phyloP scores from a whole-genome alignment of 2,797 vertebrate genomes.

The Lagothrix lagotricha region DNA sequence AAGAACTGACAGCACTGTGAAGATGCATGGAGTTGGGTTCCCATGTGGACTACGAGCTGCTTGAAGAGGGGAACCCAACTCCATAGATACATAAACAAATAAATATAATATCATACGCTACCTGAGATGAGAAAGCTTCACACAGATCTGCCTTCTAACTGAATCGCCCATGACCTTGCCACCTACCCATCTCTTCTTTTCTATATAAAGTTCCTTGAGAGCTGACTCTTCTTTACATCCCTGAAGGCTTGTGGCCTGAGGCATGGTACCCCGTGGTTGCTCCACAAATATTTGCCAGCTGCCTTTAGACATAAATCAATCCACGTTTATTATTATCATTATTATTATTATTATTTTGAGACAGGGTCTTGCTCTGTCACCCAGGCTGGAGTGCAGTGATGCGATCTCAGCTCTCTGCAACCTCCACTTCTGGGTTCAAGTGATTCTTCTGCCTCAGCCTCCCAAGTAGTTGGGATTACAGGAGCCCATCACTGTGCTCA shows the following conservation, averaged over 20 bases:
- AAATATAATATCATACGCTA: accelerated
- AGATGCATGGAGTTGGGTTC: no score
- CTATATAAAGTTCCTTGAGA: not conserved
- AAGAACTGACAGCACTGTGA: not conserved
- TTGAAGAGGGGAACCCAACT: not conserved
- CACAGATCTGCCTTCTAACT: not conserved
- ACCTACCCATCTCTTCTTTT: not conserved
- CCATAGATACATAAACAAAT: no score
- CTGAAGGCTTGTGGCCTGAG: not conserved
- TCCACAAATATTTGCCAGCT: not conserved
- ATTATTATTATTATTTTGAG: no score
- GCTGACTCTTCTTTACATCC: not conserved
- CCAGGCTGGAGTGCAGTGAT: no score
- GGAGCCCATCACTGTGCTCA: no score
- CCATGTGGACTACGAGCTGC: not conserved
- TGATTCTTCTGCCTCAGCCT: no score
- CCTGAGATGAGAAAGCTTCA: accelerated
- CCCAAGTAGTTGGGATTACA: no score
- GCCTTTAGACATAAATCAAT: not conserved
- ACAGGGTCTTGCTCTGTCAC: no score
- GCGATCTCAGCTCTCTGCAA: no score
- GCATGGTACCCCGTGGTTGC: no score
- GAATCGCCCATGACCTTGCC: not conserved
- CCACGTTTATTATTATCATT: no score
- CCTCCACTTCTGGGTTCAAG: no score